Evolutionary conservation across 2,888 invertebrate genomes (phyloP).

Genomic region (Euzetes globulus): DNA sequence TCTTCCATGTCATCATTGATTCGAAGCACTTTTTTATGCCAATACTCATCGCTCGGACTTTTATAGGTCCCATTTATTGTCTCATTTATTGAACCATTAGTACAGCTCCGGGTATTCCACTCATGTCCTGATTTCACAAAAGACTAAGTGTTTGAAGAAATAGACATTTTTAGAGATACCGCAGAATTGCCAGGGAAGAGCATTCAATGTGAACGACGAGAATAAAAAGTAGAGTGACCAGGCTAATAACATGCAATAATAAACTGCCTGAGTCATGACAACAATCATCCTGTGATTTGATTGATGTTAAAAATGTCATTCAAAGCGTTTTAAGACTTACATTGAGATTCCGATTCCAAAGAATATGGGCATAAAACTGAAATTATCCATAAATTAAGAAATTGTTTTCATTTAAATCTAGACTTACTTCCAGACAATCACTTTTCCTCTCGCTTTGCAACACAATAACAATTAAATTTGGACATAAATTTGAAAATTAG

Average conservation of each 20-base stretch:
- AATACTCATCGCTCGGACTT: constrained; percentile 28
- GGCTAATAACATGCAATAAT: constrained; percentile 25
- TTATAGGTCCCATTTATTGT: neutral
- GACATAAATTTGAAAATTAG: no score
- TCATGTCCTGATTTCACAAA: no score
- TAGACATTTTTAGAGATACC: neutral
- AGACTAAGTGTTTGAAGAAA: no score
- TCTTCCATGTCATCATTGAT: constrained; percentile 31
- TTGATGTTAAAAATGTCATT: no score
- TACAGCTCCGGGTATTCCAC: no score
- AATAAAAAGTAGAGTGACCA: constrained; percentile 29
- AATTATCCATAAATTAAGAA: neutral
- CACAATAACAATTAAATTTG: neutral
- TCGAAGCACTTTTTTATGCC: constrained; percentile 31
- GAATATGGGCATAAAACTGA: constrained; percentile 9
- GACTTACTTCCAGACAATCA: constrained; percentile 23
- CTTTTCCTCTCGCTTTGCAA: neutral
- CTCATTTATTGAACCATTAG: neutral
- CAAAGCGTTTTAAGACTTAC: neutral
- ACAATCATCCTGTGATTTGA: neutral
- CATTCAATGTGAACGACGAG: constrained; percentile 16
- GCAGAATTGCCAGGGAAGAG: constrained; percentile 17
- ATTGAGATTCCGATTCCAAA: constrained; percentile 33
- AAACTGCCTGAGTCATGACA: neutral
- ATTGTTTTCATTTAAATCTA: neutral